phyloP scores from a whole-genome alignment of 2,888 invertebrate species.

The Pollenia angustigena region DNA sequence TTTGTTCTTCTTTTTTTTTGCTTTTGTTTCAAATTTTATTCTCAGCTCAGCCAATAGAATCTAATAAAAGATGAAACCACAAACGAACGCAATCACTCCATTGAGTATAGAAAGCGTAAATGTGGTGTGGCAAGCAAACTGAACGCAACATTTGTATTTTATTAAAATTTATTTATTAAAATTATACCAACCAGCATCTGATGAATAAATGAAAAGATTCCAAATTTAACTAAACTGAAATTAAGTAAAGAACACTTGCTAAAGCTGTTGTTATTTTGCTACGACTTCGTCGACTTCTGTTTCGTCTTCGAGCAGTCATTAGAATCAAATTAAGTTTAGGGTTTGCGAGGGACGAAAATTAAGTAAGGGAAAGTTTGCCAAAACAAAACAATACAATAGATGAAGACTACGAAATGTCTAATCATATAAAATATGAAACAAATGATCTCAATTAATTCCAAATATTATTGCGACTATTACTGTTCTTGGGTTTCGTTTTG shows the following conservation, averaged over 20 bases:
- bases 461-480: constrained; percentile 39
- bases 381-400: constrained; percentile 13
- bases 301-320: constrained; percentile 39
- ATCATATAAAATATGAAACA: constrained; percentile 66
- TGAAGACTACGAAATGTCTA: constrained; percentile 36
- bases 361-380: neutral
- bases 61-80: constrained; percentile 58
- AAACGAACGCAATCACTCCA: constrained; percentile 36
- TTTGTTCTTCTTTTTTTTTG: neutral
- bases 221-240: constrained; percentile 39
- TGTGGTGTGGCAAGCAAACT: constrained; percentile 45
- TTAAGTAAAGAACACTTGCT: constrained; percentile 39
- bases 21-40: constrained; percentile 10
- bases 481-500: neutral
- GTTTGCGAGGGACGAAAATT: neutral
- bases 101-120: constrained; percentile 16
- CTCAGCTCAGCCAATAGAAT: constrained; percentile 30
- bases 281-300: constrained; percentile 33
- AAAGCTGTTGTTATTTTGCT: constrained; percentile 17
- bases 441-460: constrained; percentile 66
- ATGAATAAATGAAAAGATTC: constrained; percentile 40
- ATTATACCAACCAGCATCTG: constrained; percentile 59
- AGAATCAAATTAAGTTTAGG: constrained; percentile 50
- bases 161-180: constrained; percentile 71
- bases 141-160: constrained; percentile 69